Evolutionary conservation across 1,140 invertebrate species (phyloP), one percentile per base, ranked within the genome.

Genomic region (Anagrus nilaparvatae): DNA sequence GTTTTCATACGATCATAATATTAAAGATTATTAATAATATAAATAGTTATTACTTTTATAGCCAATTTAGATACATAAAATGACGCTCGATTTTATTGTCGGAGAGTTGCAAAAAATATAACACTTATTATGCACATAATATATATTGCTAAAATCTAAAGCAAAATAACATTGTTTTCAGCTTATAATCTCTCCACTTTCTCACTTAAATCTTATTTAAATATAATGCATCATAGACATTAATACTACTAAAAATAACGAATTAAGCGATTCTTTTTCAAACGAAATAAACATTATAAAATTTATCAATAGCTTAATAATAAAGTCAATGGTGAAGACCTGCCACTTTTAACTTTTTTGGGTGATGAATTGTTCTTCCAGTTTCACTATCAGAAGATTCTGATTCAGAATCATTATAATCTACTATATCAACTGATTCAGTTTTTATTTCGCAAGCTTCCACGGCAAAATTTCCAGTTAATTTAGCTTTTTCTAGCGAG

Each of bases 401-500:
- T 0, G 71, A 71, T 23, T 71, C 71, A 4, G 70, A 69, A 36
- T 72, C 70, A 47, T 67, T 62, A 44, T 66, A 71, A 13, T 51
- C 59, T 10, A 56, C 54, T 37, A 62, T 65, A 28, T 49, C 53
- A 32, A 54, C 63, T 14, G 56, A 58, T 50, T 65, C 69, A 30
- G 65, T 63, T 41, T 67, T 69, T 5, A 66, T 59, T 46, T 69
- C 71, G 39, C 63, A 70, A 1, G 66, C 58, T 48, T 78, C 72
- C 13, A 71, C 65, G 27, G 73, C 70, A 61, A 76, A 80, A 49
- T 76, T 76, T 7, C 79, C 78, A 24, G 77, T 77, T 41, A 72
- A 63, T 60, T 79, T 80, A 4, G 80, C 78, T 64, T 78, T 80
- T 53, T 84, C 82, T 52, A 84, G 61, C 10, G 76, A 73, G 38